Evolutionary conservation across 92 coral and sea anemone species (phyloP).

Genomic region (Epizoanthus rinbou): DNA sequence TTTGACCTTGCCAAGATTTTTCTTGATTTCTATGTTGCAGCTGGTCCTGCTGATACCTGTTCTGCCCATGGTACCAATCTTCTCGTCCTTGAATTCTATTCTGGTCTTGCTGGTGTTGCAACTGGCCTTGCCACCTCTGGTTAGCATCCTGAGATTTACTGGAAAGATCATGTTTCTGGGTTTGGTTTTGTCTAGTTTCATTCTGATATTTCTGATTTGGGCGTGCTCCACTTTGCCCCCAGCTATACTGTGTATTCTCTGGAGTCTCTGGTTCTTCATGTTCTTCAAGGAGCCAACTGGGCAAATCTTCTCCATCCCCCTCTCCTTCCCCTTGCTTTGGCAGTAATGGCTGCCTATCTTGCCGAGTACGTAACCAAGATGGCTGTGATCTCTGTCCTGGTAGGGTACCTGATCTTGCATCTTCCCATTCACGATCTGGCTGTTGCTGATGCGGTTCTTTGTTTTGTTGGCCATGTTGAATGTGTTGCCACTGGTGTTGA

Average conservation of each 20-base stretch:
- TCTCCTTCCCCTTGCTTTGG: background rate
- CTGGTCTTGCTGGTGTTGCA: conserved; percentile 1
- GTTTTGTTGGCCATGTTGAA: conserved; percentile 20
- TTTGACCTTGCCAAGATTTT: background rate
- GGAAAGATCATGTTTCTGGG: background rate
- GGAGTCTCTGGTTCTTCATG: background rate
- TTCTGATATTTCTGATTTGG: background rate
- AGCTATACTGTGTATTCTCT: background rate
- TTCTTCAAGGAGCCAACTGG: conserved; percentile 14
- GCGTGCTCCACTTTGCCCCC: background rate
- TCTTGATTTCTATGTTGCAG: conserved; percentile 14
- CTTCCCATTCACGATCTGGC: conserved; percentile 31
- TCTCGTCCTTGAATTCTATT: background rate
- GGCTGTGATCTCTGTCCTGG: background rate
- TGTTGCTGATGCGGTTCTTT: conserved; percentile 33
- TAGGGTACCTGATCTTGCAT: background rate
- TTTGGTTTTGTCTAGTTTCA: conserved; percentile 26
- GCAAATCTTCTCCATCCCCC: background rate
- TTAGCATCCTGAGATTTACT: background rate
- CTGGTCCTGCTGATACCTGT: conserved; percentile 18
- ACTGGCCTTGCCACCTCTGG: conserved; percentile 6
- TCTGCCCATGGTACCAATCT: conserved; percentile 18
- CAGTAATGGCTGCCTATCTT: background rate
- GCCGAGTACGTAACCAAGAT: conserved; percentile 4
- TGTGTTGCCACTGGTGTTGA: conserved; percentile 12